Percentiles rank a stretch among this genome's conserved stretches.
Evolutionary conservation across 1,140 invertebrate genomes (phyloP).

Genomic region (Hypothenemus hampei): DNA sequence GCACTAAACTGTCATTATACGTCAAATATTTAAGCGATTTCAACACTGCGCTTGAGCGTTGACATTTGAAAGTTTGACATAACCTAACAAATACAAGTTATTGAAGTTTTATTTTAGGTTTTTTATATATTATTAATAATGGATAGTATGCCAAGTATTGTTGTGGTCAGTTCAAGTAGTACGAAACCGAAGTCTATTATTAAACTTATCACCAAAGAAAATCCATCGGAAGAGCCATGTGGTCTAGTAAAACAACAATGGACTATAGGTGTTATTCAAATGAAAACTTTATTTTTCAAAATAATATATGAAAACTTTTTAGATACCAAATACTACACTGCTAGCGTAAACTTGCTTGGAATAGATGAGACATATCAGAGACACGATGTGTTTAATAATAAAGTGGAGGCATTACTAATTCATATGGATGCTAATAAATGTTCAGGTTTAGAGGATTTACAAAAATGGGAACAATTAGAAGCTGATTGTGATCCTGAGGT

Average conservation of each 20-base stretch:
- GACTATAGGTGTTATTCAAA: slow-evolving; percentile 42
- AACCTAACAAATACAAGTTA: no score
- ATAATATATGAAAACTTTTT: background rate
- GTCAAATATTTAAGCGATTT: no score
- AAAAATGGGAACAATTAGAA: slow-evolving; percentile 37
- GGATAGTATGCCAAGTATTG: slow-evolving; percentile 37
- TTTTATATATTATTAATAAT: no score
- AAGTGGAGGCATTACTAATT: slow-evolving; percentile 44
- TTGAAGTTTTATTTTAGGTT: no score
- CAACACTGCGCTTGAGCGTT: no score
- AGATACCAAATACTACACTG: slow-evolving; percentile 48
- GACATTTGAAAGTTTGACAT: no score
- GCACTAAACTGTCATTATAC: no score
- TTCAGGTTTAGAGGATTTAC: slow-evolving; percentile 40
- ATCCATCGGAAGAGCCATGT: slow-evolving; percentile 13
- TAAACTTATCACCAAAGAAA: slow-evolving; percentile 39
- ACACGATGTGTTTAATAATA: slow-evolving; percentile 34
- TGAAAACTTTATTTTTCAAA: background rate
- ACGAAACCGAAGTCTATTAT: slow-evolving; percentile 43
- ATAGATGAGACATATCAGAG: slow-evolving; percentile 34
- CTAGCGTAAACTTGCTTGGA: slow-evolving; percentile 43
- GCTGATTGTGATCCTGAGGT: slow-evolving; percentile 43
- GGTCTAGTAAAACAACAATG: slow-evolving; percentile 36
- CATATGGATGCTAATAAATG: slow-evolving; percentile 44
- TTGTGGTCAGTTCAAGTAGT: slow-evolving; percentile 41